phyloP scores from a whole-genome alignment of 2,113 vertebrate genomes.

The Tautogolabrus adspersus region DNA sequence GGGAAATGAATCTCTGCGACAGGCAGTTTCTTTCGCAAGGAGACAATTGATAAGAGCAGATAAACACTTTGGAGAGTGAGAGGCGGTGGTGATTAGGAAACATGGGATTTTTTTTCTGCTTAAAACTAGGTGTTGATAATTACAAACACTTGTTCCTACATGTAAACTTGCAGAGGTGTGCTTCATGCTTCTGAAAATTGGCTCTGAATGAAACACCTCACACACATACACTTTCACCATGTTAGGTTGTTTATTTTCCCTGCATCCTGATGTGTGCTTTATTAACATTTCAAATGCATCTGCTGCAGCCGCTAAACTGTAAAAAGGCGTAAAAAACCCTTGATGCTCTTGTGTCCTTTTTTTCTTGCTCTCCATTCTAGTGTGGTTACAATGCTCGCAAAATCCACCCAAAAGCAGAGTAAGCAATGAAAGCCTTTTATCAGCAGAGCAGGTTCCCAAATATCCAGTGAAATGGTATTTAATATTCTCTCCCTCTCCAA shows the following conservation, averaged over 20 bases:
- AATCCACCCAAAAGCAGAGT: constrained; percentile 60
- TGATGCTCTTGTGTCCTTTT: constrained; percentile 24
- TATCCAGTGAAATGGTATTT: constrained; percentile 68
- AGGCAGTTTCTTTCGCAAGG: constrained; percentile 21
- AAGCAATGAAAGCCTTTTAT: constrained; percentile 69
- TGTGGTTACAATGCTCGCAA: constrained; percentile 34
- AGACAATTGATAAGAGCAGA: constrained; percentile 43
- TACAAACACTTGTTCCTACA: constrained; percentile 2
- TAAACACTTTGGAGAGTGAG: constrained; percentile 41
- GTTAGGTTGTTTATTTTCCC: constrained; percentile 20
- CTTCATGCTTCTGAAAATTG: not conserved
- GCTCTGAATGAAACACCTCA: not conserved
- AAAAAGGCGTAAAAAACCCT: constrained; percentile 24
- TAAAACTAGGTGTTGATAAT: constrained; percentile 29
- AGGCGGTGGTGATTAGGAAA: constrained; percentile 42
- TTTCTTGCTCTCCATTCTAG: constrained; percentile 34
- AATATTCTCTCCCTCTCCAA: constrained; percentile 59
- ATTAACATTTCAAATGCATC: constrained; percentile 48
- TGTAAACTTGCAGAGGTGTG: not conserved
- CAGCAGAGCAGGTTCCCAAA: constrained; percentile 63
- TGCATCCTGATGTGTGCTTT: constrained; percentile 8
- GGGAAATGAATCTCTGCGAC: constrained; percentile 47
- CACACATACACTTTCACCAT: not conserved
- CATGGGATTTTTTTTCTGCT: constrained; percentile 2
- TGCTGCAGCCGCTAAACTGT: constrained; percentile 17